Conservation (phyloP, 2,797 vertebrate species). For the Potorous gilbertii region DNA sequence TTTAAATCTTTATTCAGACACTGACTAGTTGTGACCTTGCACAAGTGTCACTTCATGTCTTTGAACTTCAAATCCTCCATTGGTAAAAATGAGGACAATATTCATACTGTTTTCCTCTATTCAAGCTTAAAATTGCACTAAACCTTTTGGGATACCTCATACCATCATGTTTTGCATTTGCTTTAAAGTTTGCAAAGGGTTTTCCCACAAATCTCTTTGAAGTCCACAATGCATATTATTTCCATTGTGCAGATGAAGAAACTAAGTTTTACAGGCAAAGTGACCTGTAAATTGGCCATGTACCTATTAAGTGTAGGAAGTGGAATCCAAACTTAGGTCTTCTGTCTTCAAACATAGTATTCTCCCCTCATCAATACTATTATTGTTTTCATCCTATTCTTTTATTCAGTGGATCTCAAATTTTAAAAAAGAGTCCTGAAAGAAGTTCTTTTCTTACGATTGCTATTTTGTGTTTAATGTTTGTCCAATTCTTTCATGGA, state of each 20-base stretch:
- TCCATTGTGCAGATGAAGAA: not conserved
- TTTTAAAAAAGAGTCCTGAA: not conserved
- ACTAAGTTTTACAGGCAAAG: not conserved
- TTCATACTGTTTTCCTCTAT: not conserved
- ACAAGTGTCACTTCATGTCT: not conserved
- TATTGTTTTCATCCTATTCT: not conserved
- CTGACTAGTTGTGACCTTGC: not conserved
- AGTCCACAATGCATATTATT: not conserved
- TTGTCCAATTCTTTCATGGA: not conserved
- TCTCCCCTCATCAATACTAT: not conserved
- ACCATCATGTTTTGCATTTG: not conserved
- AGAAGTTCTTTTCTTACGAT: not conserved
- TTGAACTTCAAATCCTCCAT: not conserved
- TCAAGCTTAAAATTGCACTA: not conserved
- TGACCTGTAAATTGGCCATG: not conserved
- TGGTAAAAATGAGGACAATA: not conserved
- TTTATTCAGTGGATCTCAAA: not conserved
- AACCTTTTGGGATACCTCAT: not conserved
- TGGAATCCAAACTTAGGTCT: not conserved
- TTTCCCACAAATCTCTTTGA: not conserved
- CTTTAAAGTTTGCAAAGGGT: not conserved
- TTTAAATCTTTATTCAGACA: not conserved
- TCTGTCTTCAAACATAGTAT: not conserved
- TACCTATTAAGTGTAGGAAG: not conserved
- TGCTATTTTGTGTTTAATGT: not conserved